These are phyloP conservation scores for Clarias pachynema DNA, from an alignment of 2,797 vertebrate genomes.

Conservation along the genomic window DNA sequence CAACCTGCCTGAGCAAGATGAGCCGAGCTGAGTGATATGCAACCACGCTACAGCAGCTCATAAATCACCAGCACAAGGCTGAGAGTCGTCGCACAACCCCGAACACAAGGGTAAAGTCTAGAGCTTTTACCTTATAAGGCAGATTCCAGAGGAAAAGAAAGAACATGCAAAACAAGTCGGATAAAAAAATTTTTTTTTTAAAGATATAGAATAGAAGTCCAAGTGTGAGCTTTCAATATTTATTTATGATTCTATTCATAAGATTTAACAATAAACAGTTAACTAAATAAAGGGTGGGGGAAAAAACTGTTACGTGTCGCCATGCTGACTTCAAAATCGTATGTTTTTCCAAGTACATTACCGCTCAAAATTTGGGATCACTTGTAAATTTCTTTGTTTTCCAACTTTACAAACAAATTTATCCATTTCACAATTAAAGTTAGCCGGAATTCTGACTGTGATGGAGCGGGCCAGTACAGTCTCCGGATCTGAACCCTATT, in stretches of 20 bases:
- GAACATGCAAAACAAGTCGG: neutral
- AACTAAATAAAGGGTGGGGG: too few relatives aligned
- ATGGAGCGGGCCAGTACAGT: too few relatives aligned
- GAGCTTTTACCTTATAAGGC: neutral
- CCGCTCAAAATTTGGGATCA: too few relatives aligned
- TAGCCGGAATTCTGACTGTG: too few relatives aligned
- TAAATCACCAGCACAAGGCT: conserved; percentile 64
- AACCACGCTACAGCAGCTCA: conserved; percentile 65
- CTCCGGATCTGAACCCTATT: too few relatives aligned
- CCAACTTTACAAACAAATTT: too few relatives aligned
- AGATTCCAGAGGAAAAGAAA: conserved; percentile 1
- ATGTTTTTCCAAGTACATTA: too few relatives aligned
- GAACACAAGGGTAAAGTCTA: conserved; percentile 1
- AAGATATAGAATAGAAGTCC: neutral
- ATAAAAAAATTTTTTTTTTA: too few relatives aligned
- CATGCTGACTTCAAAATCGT: too few relatives aligned
- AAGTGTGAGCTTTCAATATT: neutral
- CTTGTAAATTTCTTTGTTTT: too few relatives aligned
- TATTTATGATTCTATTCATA: neutral
- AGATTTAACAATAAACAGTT: neutral
- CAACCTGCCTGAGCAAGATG: conserved; percentile 54
- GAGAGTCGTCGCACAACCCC: neutral
- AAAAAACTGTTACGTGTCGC: too few relatives aligned
- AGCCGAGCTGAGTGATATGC: conserved; percentile 58
- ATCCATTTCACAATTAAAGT: too few relatives aligned